Evolutionary conservation across 2,888 invertebrate species (phyloP), one percentile per base, ranked within the genome.

Genomic region (Cosmorhoe ocellata): DNA sequence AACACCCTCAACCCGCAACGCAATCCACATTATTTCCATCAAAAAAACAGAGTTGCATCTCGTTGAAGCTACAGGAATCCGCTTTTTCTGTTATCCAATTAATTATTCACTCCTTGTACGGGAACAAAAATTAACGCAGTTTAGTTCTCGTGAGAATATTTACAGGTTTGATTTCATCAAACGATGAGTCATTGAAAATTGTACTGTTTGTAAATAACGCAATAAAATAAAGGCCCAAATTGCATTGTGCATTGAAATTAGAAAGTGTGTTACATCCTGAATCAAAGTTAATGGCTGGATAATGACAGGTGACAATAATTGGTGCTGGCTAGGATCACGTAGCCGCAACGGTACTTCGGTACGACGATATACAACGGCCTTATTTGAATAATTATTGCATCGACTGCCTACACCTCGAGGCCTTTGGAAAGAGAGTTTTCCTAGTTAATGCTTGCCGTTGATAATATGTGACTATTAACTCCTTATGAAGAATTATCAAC

Each of bases 51-150:
- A 24, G 43, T 55, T 64, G 58, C 66, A 67, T 66, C 61, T 59
- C 64, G 67, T 63, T 39, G 13, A n/a, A 64, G 71, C 61, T 67
- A 59, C 64, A 52, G 74, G 78, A 66, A 76, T 78, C 69, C 67
- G 61, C 82, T 88, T 88, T 86, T 88, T 89, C 69, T 76, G 65
- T 66, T 58, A 70, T 60, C 64, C 66, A 56, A 64, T 69, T 81
- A 83, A 83, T 85, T 84, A 85, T 85, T 81, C 77, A 83, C 77
- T 74, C 83, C 86, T 71, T 87, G 79, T 86, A 84, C 61, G 82
- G 81, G 66, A n/a, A 71, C 67, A 77, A 81, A 80, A 81, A 80
- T 83, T 76, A 79, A 76, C 73, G 67, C 70, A 71, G 66, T 69
- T 45, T 53, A 50, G 44, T 52, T 76, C 74, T 76, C 76, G 68